Evolutionary conservation across 2,113 vertebrate genomes (phyloP).

Genomic region (Misgurnus anguillicaudatus): DNA sequence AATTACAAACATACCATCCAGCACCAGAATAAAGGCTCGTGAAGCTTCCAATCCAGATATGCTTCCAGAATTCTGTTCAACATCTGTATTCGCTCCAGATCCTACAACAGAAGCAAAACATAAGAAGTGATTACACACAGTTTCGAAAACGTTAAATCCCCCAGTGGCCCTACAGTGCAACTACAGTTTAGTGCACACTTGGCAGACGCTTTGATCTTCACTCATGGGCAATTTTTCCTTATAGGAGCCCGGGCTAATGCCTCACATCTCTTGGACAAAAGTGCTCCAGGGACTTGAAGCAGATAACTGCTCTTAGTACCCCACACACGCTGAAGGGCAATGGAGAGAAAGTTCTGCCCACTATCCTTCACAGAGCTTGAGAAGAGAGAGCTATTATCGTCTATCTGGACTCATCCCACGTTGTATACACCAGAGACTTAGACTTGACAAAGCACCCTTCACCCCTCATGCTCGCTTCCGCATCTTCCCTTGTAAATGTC

Average conservation of each 20-base stretch:
- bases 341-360: slow-evolving; percentile 17
- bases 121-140: no score
- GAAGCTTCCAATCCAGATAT: slow-evolving; percentile 82
- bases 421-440: background rate
- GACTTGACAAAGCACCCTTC: background rate
- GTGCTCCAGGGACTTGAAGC: slow-evolving; percentile 23
- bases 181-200: slow-evolving; percentile 7
- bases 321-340: slow-evolving; percentile 28
- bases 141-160: slow-evolving; percentile 45
- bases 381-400: background rate
- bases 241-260: slow-evolving; percentile 21
- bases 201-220: slow-evolving; percentile 33
- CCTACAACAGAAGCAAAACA: slow-evolving; percentile 59
- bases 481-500: no score
- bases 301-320: slow-evolving; percentile 34
- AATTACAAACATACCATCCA: slow-evolving; percentile 84
- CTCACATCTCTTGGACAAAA: slow-evolving; percentile 17
- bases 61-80: slow-evolving; percentile 79
- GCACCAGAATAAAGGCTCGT: slow-evolving; percentile 86
- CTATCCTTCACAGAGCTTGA: background rate
- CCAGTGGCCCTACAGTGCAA: slow-evolving; percentile 42
- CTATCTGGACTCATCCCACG: slow-evolving; percentile 15
- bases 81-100: slow-evolving; percentile 68
- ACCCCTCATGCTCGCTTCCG: background rate
- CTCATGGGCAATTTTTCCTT: slow-evolving; percentile 25